A percentile compares a stretch with the other conserved stretches of the same genome.
Conservation (phyloP, 2,797 vertebrate genomes). For the Acipenser ruthenus region DNA sequence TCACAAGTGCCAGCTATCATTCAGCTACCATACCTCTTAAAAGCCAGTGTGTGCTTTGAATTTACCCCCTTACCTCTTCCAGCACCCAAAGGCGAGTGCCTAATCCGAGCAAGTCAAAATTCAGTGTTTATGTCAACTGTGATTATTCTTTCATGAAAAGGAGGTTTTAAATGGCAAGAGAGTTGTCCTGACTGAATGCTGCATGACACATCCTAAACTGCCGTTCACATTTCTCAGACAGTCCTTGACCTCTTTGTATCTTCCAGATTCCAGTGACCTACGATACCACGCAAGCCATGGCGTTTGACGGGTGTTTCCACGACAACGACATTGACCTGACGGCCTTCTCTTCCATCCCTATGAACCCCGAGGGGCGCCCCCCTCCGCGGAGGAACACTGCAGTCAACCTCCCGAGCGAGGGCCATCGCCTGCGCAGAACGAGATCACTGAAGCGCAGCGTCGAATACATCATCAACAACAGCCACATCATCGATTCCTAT, state of each 20-base stretch:
- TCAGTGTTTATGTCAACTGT: conserved; percentile 8
- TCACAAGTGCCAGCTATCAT: too few relatives aligned
- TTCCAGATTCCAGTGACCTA: conserved; percentile 64
- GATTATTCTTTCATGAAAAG: neutral
- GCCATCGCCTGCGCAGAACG: conserved; percentile 47
- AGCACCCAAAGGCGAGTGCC: neutral
- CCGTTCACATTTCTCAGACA: neutral
- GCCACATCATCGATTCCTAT: conserved; percentile 81
- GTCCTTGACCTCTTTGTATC: conserved; percentile 25
- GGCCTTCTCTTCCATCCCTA: conserved; percentile 50
- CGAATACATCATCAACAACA: conserved; percentile 78
- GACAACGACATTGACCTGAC: conserved; percentile 67
- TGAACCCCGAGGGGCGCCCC: conserved; percentile 57
- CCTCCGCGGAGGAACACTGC: neutral
- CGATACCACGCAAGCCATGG: conserved; percentile 72
- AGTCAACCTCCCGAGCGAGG: conserved; percentile 41
- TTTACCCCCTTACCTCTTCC: too few relatives aligned
- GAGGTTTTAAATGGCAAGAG: neutral
- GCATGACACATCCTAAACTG: conserved; percentile 10
- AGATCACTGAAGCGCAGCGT: conserved; percentile 54
- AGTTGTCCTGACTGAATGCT: neutral
- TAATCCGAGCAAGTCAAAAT: neutral
- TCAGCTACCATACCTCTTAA: too few relatives aligned
- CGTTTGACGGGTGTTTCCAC: conserved; percentile 77
- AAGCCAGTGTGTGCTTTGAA: too few relatives aligned